Evolutionary conservation across 1,140 invertebrate genomes (phyloP).

Genomic region (Drosophila kanapiae): DNA sequence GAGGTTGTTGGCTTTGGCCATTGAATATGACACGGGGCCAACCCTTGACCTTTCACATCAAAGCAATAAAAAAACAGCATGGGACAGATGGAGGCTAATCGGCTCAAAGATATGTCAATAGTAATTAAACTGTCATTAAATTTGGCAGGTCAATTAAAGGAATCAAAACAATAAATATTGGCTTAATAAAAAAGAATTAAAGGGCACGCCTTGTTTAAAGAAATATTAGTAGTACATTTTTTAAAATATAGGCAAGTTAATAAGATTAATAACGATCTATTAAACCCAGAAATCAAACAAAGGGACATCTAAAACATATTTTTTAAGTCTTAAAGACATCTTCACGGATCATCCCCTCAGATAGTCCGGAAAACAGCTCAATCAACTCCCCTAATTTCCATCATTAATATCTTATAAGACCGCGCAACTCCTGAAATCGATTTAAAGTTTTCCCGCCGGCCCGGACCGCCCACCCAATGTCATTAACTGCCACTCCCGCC

Average conservation of each 20-base stretch:
- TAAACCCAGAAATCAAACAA: not conserved
- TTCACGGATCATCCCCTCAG: not conserved
- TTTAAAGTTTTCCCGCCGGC: conserved; percentile 41
- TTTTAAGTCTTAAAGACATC: not conserved
- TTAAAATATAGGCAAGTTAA: not conserved
- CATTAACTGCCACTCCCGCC: conserved; percentile 41
- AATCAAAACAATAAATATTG: not conserved
- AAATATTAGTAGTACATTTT: not conserved
- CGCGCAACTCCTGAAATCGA: conserved; percentile 41
- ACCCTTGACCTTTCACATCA: conserved; percentile 33
- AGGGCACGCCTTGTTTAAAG: not conserved
- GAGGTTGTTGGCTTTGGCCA: conserved; percentile 43
- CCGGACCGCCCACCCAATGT: conserved; percentile 37
- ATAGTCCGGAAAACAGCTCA: conserved; percentile 9
- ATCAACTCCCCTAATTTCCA: conserved; percentile 41
- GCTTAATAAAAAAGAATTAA: not conserved
- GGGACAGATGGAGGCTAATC: not conserved
- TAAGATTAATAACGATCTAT: not conserved
- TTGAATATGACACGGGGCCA: conserved; percentile 4
- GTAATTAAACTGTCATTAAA: conserved; percentile 7
- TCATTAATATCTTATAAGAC: conserved; percentile 39
- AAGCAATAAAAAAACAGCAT: not conserved
- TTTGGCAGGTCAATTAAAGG: not conserved
- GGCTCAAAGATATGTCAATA: conserved; percentile 17
- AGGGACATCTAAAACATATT: not conserved